Evolutionary conservation across 2,888 invertebrate genomes (phyloP).

Genomic region (Unio delphinus): DNA sequence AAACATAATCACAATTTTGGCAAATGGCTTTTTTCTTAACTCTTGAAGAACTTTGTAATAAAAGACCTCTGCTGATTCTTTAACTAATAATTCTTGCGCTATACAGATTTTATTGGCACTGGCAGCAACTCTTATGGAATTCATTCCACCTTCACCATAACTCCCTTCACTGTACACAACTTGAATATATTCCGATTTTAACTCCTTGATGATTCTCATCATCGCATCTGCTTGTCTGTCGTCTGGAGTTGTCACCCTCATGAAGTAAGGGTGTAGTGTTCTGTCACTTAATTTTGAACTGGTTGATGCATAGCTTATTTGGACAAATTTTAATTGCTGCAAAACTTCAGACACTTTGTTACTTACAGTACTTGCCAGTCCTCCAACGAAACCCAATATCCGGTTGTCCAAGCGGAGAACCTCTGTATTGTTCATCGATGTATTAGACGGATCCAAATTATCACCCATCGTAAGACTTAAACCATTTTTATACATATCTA

Average conservation of each 20-base stretch:
- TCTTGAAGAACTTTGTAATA: conserved; percentile 11
- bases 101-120: conserved; percentile 22
- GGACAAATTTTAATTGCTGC: conserved; percentile 15
- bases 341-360: conserved; percentile 21
- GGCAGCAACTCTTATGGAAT: conserved; percentile 9
- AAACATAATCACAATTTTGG: conserved; percentile 32
- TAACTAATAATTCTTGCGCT: conserved; percentile 20
- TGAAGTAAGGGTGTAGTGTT: conserved; percentile 23
- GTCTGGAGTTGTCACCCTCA: conserved; percentile 34
- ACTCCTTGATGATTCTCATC: conserved; percentile 20
- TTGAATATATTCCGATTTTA: conserved; percentile 28
- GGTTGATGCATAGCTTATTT: conserved; percentile 32
- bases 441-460: conserved; percentile 1
- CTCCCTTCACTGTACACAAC: conserved; percentile 33
- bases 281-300: conserved; percentile 29
- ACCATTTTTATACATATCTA: conserved; percentile 22
- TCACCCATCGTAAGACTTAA: conserved; percentile 3
- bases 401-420: conserved; percentile 5
- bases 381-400: conserved; percentile 31
- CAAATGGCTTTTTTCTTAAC: conserved; percentile 15
- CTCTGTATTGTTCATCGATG: too few species aligned
- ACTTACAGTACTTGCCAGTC: conserved; percentile 24
- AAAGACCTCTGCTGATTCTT: conserved; percentile 7
- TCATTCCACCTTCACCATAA: conserved; percentile 34
- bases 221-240: conserved; percentile 29